phyloP scores from a whole-genome alignment of 2,113 vertebrate genomes.

The Salvator merianae region DNA sequence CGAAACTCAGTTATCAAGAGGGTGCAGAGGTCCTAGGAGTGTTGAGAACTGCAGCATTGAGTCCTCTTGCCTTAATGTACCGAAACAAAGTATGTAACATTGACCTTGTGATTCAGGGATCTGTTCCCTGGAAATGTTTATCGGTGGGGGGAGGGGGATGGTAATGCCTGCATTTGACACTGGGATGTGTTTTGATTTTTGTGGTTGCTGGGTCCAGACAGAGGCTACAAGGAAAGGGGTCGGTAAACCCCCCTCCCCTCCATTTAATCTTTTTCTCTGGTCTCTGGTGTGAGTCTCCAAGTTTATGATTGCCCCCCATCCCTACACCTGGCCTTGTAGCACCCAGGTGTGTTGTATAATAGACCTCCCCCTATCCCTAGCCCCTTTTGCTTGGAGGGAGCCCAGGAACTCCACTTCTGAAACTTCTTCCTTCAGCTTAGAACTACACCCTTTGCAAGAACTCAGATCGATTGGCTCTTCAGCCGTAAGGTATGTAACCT shows the following conservation, averaged over 20 bases:
- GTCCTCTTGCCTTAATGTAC: slow-evolving; percentile 20
- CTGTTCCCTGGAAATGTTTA: slow-evolving; percentile 8
- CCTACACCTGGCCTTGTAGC: slow-evolving; percentile 26
- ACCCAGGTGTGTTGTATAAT: slow-evolving; percentile 27
- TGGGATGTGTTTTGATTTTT: slow-evolving; percentile 39
- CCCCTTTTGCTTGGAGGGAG: background rate
- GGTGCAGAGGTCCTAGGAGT: background rate
- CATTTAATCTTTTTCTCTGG: background rate
- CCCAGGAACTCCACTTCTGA: slow-evolving; percentile 11
- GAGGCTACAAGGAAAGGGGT: slow-evolving; percentile 8
- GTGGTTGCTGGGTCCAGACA: slow-evolving; percentile 20
- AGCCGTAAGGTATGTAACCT: slow-evolving; percentile 20
- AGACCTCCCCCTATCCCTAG: background rate
- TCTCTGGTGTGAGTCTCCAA: background rate
- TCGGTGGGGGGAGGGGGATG: background rate
- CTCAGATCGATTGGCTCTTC: background rate
- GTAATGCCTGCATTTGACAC: slow-evolving; percentile 33
- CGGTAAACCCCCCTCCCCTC: slow-evolving; percentile 6
- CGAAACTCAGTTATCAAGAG: background rate
- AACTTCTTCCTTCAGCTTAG: background rate
- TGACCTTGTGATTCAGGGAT: slow-evolving; percentile 25
- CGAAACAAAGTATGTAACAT: slow-evolving; percentile 25
- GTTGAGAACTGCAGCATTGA: slow-evolving; percentile 19
- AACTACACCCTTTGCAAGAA: background rate
- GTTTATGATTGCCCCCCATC: background rate